Evolutionary conservation across 2,888 invertebrate genomes (phyloP).

Genomic region (Coremacera marginata): DNA sequence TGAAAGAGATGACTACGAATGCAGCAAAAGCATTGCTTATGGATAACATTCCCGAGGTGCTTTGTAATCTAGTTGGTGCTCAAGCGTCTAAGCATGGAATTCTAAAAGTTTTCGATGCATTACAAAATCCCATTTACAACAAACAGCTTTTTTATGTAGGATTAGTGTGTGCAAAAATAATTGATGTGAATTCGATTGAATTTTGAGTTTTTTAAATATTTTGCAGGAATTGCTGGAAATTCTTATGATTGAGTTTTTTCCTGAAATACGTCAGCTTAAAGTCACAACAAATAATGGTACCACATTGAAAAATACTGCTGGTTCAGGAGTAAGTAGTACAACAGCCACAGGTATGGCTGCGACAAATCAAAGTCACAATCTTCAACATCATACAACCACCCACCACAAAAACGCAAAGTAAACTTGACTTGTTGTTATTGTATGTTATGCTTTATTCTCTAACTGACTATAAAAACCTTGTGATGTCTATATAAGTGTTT

Average conservation of each 20-base stretch:
- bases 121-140: slow-evolving; percentile 88
- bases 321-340: not conserved
- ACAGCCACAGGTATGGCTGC: not conserved
- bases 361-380: slow-evolving; percentile 4
- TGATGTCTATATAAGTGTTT: slow-evolving; percentile 22
- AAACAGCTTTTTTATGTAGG: slow-evolving; percentile 93
- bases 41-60: slow-evolving; percentile 82
- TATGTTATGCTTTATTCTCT: not conserved
- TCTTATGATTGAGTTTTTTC: slow-evolving; percentile 77
- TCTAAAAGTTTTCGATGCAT: slow-evolving; percentile 85
- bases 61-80: slow-evolving; percentile 87
- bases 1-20: slow-evolving; percentile 78
- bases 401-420: slow-evolving; percentile 32
- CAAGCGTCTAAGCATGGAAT: slow-evolving; percentile 87
- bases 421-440: not conserved
- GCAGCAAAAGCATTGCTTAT: slow-evolving; percentile 75
- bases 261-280: slow-evolving; percentile 75
- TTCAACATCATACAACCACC: slow-evolving; percentile 16
- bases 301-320: slow-evolving; percentile 50
- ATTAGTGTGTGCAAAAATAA: slow-evolving; percentile 49
- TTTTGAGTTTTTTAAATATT: not conserved
- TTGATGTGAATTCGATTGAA: not conserved
- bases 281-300: slow-evolving; percentile 49
- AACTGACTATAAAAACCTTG: slow-evolving; percentile 20
- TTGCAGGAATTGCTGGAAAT: slow-evolving; percentile 77